Conservation (phyloP, 2,797 vertebrate species). For the Fistularia tabacaria region DNA sequence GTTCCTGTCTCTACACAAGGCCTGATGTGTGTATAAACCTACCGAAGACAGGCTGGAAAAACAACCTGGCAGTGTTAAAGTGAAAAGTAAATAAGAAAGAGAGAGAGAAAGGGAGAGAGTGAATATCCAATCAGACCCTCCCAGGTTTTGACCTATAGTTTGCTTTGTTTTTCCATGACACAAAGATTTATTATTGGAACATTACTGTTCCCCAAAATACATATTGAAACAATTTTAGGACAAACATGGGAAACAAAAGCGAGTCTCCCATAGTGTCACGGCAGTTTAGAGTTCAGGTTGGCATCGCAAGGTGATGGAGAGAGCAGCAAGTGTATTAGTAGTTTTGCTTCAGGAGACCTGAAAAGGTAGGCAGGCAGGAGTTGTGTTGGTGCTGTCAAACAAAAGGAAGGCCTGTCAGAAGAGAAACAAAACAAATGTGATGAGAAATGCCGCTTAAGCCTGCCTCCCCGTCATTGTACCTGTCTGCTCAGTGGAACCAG, state of each 20-base stretch:
- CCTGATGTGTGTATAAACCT: conserved; percentile 49
- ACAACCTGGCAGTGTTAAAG: conserved; percentile 48
- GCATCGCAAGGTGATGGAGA: conserved; percentile 21
- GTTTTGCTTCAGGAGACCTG: conserved; percentile 70
- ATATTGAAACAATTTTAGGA: conserved; percentile 77
- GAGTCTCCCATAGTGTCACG: conserved; percentile 62
- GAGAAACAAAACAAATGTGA: conserved; percentile 68
- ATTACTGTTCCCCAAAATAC: conserved; percentile 76
- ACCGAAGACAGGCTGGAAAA: conserved; percentile 64
- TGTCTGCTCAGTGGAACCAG: conserved; percentile 42
- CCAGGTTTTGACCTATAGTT: conserved; percentile 65
- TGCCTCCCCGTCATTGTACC: conserved; percentile 50
- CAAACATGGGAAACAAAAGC: conserved; percentile 74
- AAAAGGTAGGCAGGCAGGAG: conserved; percentile 60
- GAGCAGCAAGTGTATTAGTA: conserved; percentile 58
- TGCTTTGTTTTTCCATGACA: conserved; percentile 71
- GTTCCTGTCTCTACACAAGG: conserved; percentile 22
- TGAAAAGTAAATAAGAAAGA: conserved; percentile 33
- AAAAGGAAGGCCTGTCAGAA: conserved; percentile 60
- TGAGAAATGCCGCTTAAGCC: conserved; percentile 63
- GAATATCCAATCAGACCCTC: conserved; percentile 48
- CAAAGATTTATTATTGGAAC: conserved; percentile 78
- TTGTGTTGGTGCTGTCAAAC: conserved; percentile 45
- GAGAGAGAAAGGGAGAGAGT: conserved; percentile 28
- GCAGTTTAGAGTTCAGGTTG: conserved; percentile 56